Evolutionary conservation across 2,797 vertebrate genomes (phyloP), one percentile per base, ranked within the genome.

Genomic region (Dendrocincla fuliginosa): DNA sequence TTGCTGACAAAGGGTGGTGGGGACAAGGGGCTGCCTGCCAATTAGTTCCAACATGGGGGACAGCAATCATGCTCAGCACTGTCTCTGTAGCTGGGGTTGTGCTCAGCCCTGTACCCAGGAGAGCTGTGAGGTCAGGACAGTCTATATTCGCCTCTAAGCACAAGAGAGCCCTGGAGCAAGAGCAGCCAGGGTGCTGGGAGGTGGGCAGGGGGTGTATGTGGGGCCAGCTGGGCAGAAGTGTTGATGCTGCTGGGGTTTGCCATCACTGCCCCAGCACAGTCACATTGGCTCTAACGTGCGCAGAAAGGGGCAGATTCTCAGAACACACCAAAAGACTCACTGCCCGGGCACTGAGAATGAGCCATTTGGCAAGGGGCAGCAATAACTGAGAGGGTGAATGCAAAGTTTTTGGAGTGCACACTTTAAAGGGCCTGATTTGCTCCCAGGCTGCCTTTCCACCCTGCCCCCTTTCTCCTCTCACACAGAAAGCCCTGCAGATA

Each of bases 41-140:
- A 1, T 5, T 46, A 46, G 44, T 22, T 46, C 44, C 11, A 18
- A 46, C 79, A 35, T 0, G 24, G 37, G 9, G 5, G n/a, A 53
- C 4, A 9, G 11, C 15, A 78, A 39, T 16, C 24, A 6, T 7
- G 9, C 41, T 35, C 16, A 44, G 59, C 41, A 13, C 28, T 23
- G 9, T 10, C 84, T 63, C 65, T 57, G 28, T 44, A 20, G 22
- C 28, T 4, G 10, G 37, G 37, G 2, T 32, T 27, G 12, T 9
- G 63, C 32, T 69, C 70, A 83, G n/a, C 25, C 49, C 25, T 4
- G 1, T 11, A 41, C 22, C 2, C 18, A 33, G n/a, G 23, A 4
- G 18, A 84, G 2, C 3, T 42, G 46, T 6, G 41, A 90, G 73
- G 23, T 71, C 53, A 75, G 52, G 35, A 69, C 8, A 56, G 35